These are phyloP conservation scores for Diarsia brunnea DNA, from an alignment of 2,888 invertebrate species.

Conservation along the genomic window DNA sequence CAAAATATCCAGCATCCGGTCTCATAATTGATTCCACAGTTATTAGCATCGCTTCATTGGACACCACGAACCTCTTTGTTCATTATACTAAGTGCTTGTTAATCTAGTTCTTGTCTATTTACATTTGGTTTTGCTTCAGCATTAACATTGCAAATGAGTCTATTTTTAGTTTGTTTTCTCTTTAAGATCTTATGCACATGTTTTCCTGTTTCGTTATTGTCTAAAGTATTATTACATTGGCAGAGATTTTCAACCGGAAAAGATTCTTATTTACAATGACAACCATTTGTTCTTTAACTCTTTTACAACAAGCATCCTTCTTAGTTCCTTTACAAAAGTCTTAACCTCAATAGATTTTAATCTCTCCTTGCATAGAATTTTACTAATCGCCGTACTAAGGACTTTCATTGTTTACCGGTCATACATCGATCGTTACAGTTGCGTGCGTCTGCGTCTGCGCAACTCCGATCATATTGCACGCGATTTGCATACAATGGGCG, in stretches of 20 bases:
- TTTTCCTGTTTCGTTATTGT: conserved; percentile 22
- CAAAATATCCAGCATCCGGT: conserved; percentile 51
- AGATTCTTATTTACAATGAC: conserved; percentile 8
- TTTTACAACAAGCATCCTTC: conserved; percentile 11
- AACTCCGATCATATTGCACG: conserved; percentile 81
- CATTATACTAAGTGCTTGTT: conserved; percentile 51
- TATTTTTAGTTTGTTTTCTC: conserved; percentile 20
- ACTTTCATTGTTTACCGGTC: conserved; percentile 66
- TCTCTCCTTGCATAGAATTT: conserved; percentile 60
- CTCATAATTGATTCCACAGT: conserved; percentile 60
- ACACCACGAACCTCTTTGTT: conserved; percentile 55
- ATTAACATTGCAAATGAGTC: conserved; percentile 60
- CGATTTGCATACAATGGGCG: conserved; percentile 85
- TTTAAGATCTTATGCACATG: conserved; percentile 6
- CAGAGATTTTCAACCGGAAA: background rate
- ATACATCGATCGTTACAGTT: conserved; percentile 74
- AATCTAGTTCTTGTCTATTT: conserved; percentile 45
- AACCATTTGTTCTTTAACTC: background rate
- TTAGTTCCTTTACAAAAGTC: conserved; percentile 28
- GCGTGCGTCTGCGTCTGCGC: conserved; percentile 78
- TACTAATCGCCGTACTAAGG: conserved; percentile 57
- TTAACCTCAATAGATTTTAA: conserved; percentile 56
- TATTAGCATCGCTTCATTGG: conserved; percentile 57
- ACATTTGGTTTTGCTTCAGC: conserved; percentile 41
- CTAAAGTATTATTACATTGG: background rate